These are phyloP conservation scores for Iselma pallidipennis DNA, from an alignment of 2,888 invertebrate species.

Conservation along the genomic window DNA sequence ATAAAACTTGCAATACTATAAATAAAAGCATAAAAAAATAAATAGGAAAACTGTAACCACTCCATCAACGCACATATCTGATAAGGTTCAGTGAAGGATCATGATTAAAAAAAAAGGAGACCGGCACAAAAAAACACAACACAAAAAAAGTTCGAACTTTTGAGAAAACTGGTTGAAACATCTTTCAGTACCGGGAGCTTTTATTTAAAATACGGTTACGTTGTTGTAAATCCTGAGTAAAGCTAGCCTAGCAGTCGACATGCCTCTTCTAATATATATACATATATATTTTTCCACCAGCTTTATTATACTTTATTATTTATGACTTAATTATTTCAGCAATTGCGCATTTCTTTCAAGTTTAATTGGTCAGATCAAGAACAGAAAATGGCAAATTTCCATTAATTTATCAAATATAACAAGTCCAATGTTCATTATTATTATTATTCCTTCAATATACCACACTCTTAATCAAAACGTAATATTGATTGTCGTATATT, in stretches of 20 bases:
- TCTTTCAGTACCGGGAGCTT: not conserved
- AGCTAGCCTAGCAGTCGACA: not conserved
- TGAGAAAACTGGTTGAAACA: no score
- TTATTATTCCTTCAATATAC: no score
- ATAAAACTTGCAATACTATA: not conserved
- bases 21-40: not conserved
- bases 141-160: not conserved
- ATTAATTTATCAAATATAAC: not conserved
- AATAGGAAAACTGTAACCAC: not conserved
- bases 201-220: not conserved
- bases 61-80: not conserved
- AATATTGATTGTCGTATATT: no score
- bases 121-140: not conserved
- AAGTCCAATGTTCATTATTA: not conserved
- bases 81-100: not conserved
- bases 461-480: no score
- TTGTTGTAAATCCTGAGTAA: not conserved
- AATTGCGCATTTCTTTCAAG: not conserved
- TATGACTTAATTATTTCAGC: not conserved
- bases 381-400: not conserved
- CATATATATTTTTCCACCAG: not conserved
- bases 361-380: no score
- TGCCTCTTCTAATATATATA: no score
- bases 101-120: not conserved
- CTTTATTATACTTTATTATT: not conserved